Conservation (phyloP, 53 echinoderm and acorn worm species). For the Astropecten irregularis region DNA sequence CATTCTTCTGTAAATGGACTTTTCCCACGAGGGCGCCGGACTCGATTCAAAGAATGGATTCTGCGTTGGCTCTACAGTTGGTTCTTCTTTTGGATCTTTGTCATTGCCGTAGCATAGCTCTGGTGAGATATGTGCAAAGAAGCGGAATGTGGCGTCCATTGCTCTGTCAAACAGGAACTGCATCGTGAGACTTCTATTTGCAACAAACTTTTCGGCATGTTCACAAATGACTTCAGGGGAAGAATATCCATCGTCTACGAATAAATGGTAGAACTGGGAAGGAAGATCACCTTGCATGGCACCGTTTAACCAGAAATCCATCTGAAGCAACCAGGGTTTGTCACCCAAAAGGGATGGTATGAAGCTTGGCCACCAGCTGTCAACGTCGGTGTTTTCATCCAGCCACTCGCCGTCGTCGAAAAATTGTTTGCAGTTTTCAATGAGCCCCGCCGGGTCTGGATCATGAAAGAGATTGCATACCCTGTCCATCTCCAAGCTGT, state of each 20-base stretch:
- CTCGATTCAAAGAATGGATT: background rate
- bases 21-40: background rate
- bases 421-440: background rate
- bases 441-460: background rate
- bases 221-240: background rate
- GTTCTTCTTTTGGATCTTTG: background rate
- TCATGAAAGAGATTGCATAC: background rate
- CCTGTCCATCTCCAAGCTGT: background rate
- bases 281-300: background rate
- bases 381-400: background rate
- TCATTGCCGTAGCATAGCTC: background rate
- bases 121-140: background rate
- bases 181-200: background rate
- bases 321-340: background rate
- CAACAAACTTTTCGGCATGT: background rate
- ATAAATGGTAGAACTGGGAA: constrained; percentile 1
- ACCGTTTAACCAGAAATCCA: background rate
- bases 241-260: background rate
- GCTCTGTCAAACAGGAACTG: background rate
- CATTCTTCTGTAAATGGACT: background rate
- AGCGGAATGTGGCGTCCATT: background rate
- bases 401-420: background rate
- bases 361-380: background rate
- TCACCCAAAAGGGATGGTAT: background rate
- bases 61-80: background rate